Base-by-base conservation (phyloP, 1,140 invertebrate genomes). In the Bombus superbus region DNA sequence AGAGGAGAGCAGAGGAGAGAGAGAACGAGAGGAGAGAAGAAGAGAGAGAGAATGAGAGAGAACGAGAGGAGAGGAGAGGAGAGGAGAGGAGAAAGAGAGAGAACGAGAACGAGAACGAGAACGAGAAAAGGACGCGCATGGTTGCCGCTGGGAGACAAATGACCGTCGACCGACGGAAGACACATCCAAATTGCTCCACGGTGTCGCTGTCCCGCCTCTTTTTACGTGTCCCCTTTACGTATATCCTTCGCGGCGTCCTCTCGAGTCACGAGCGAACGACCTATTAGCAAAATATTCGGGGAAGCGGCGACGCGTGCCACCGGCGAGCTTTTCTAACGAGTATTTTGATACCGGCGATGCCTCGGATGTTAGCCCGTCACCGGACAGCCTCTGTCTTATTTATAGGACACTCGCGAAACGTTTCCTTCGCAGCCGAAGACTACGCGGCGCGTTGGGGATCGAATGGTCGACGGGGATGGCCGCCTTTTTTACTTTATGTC, bases 101-200 rank as follows among this genome's bases (percentile, higher is more conserved):
- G 68, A 84, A 72, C 76, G 72, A 74, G 68, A 84, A 72, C 76
- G 72, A 74, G 62, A 42, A 69, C 87, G 76, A 90, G 85, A 87
- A 81, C 86, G 42, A 35, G 79, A 86, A 85, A 89, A 89, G 81
- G 82, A n/a, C 75, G 66, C 80, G 86, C 77, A 86, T 89, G 87
- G 88, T 88, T 88, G 89, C 89, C 88, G 88, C 85, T 81, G 86
- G 89, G 90, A 92, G 92, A 92, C 92, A 92, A 92, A 92, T 91
- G 92, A 92, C 91, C 86, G 91, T 79, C 89, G 85, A 88, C 84
- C 91, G 87, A 87, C 84, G 87, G 90, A 92, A 90, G 89, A 91
- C 90, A 87, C 90, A 82, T 91, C 90, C 87, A 92, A 92, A 92
- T 92, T 92, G 91, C 87, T 88, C 89, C 76, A 90, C 86, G 88